Evolutionary conservation across 2,888 invertebrate genomes (phyloP), one percentile per base, ranked within the genome.

Genomic region (Epinotia ramella): DNA sequence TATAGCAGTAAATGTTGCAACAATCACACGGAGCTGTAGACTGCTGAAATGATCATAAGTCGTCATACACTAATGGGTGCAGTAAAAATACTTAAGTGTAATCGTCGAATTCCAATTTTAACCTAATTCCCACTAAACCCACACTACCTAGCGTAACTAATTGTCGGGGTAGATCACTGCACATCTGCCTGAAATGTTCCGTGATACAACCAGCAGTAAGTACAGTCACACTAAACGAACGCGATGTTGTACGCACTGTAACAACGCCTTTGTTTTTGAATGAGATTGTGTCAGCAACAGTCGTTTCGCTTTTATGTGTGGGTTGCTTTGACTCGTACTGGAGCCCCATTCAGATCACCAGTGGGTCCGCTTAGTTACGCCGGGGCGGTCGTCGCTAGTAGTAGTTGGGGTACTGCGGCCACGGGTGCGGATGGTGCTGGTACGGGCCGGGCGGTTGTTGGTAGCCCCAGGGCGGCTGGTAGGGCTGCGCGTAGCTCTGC

Each of bases 391-490:
- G 9, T 1, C n/a, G 82, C 82, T 90, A 94, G 84, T 94, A 95
- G 82, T 95, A 95, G 83, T 94, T 94, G 73, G 92, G 91, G 83
- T 94, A 94, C 80, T 94, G 93, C 28, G 91, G 90, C 94, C 94
- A 94, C 49, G 93, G 91, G 80, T 91, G 90, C 44, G 91, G 91
- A 80, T 91, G 94, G 83, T 94, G 94, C 78, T 92, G 93, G 86
- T 94, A 93, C 75, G 94, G 92, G 3, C 89, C 90, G 67, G 93
- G 91, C 64, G 94, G 92, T 82, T 94, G 94, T 86, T 94, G 94
- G 88, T 94, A 94, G 79, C 92, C 91, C 94, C 94, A 94, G 18
- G 93, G 90, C 79, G 93, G 91, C 86, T 92, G 93, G 87, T 92
- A 93, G 80, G 90, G 91, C 85, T 89, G 90, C 83, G 91, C 88